Conservation (phyloP, 2,113 vertebrate species). For the Ammodytes marinus region DNA sequence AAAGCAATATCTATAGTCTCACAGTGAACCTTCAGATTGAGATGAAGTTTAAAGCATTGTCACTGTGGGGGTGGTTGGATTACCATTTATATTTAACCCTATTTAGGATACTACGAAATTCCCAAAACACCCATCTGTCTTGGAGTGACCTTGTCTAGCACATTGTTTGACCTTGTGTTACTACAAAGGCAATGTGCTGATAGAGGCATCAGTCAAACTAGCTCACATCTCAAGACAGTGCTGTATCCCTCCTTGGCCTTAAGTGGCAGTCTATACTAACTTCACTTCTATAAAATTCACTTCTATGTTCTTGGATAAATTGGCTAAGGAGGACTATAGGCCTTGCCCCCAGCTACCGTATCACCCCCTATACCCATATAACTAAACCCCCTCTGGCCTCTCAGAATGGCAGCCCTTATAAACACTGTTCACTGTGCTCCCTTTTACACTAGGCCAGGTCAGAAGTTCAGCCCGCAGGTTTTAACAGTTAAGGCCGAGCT, state of each 20-base stretch:
- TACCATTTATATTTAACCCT: constrained; percentile 21
- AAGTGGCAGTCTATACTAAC: constrained; percentile 64
- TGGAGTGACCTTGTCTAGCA: constrained; percentile 15
- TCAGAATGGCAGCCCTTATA: constrained; percentile 69
- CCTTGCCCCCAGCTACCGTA: constrained; percentile 22
- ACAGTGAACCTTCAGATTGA: constrained; percentile 26
- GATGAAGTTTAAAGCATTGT: constrained; percentile 47
- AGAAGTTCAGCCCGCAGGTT: constrained; percentile 84
- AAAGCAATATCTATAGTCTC: constrained; percentile 54
- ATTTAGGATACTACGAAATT: not conserved
- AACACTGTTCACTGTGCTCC: constrained; percentile 74
- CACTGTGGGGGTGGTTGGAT: not conserved
- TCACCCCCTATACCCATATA: constrained; percentile 32
- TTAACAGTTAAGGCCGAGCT: constrained; percentile 82
- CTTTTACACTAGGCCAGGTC: constrained; percentile 84
- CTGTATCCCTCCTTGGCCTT: constrained; percentile 49
- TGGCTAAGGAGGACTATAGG: constrained; percentile 24
- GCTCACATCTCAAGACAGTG: constrained; percentile 4
- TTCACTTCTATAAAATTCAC: constrained; percentile 29
- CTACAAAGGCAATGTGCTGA: not conserved
- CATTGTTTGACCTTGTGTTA: constrained; percentile 23
- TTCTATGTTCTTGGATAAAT: constrained; percentile 33
- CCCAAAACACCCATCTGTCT: not conserved
- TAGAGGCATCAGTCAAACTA: constrained; percentile 34
- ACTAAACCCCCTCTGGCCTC: constrained; percentile 64